A percentile compares a stretch with the other conserved stretches of the same genome.
Evolutionary conservation across 1,140 invertebrate species (phyloP).

Genomic region (Oryzaephilus surinamensis): DNA sequence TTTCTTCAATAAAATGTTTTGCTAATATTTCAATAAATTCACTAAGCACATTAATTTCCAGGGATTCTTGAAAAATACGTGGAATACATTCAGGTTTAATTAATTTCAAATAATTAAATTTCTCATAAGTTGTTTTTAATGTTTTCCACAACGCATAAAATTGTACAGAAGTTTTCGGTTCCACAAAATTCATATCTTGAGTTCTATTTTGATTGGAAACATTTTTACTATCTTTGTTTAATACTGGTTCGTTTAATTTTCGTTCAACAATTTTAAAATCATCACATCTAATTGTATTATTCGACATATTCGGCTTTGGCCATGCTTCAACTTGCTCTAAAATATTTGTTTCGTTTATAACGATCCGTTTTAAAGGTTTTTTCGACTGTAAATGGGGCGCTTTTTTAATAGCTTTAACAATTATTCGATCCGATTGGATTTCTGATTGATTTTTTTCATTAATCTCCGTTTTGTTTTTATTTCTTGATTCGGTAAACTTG

Average conservation of each 20-base stretch:
- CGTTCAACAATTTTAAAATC: constrained; percentile 22
- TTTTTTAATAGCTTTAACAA: constrained; percentile 23
- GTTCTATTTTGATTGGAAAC: constrained; percentile 12
- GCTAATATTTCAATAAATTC: constrained; percentile 24
- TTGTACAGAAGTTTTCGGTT: constrained; percentile 26
- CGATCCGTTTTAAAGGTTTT: constrained; percentile 26
- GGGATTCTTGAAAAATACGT: constrained; percentile 25
- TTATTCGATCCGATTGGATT: constrained; percentile 6
- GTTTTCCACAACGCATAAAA: constrained; percentile 24
- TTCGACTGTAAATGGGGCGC: constrained; percentile 26
- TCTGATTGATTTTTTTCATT: constrained; percentile 5
- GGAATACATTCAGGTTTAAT: constrained; percentile 22
- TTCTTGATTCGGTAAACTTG: constrained; percentile 26
- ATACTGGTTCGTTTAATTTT: constrained; percentile 4
- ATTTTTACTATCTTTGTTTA: constrained; percentile 18
- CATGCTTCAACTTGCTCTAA: not conserved
- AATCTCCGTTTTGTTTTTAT: constrained; percentile 8
- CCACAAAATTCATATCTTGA: constrained; percentile 9
- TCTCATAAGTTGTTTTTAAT: constrained; percentile 16
- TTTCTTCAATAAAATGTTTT: constrained; percentile 17
- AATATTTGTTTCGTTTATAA: constrained; percentile 23
- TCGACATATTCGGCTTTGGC: constrained; percentile 2
- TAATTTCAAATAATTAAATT: constrained; percentile 23
- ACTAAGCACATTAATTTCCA: constrained; percentile 26
- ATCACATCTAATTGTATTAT: constrained; percentile 15